Percentiles rank a stretch among this genome's conserved stretches.
Evolutionary conservation across 1,140 invertebrate species (phyloP).

Genomic region (Phocides pigmalion): DNA sequence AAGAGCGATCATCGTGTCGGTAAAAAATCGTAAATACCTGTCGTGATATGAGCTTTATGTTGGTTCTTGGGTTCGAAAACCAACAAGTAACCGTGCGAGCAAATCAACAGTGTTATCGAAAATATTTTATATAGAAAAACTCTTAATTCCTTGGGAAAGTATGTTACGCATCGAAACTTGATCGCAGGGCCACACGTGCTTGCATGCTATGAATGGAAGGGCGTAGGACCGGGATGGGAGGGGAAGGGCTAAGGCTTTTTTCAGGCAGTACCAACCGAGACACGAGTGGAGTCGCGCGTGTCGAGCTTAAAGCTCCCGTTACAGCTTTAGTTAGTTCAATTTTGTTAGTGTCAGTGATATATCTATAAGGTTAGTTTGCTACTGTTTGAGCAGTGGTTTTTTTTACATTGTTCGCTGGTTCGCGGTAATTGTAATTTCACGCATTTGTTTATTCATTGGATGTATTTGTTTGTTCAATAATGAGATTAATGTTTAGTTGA

Average conservation of each 20-base stretch:
- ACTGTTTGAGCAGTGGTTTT: not conserved
- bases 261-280: constrained; percentile 67
- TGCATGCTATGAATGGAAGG: constrained; percentile 68
- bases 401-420: not conserved
- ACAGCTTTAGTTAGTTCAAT: constrained; percentile 25
- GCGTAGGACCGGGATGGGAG: constrained; percentile 47
- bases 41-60: not conserved
- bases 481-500: not conserved
- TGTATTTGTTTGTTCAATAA: constrained; percentile 1
- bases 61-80: constrained; percentile 7
- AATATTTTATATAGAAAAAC: constrained; percentile 33
- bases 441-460: constrained; percentile 6
- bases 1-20: not conserved
- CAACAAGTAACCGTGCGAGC: constrained; percentile 20
- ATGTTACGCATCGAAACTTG: constrained; percentile 66
- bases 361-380: constrained; percentile 47
- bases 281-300: constrained; percentile 59
- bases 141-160: constrained; percentile 60
- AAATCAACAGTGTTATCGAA: constrained; percentile 24
- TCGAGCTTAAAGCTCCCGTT: constrained; percentile 44
- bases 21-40: constrained; percentile 9
- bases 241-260: constrained; percentile 68
- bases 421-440: not conserved
- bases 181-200: constrained; percentile 73
- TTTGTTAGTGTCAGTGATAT: constrained; percentile 40